Percentiles rank a stretch among this genome's conserved stretches.
phyloP scores from a whole-genome alignment of 2,797 vertebrate genomes.

The Brachyalestes nurse region DNA sequence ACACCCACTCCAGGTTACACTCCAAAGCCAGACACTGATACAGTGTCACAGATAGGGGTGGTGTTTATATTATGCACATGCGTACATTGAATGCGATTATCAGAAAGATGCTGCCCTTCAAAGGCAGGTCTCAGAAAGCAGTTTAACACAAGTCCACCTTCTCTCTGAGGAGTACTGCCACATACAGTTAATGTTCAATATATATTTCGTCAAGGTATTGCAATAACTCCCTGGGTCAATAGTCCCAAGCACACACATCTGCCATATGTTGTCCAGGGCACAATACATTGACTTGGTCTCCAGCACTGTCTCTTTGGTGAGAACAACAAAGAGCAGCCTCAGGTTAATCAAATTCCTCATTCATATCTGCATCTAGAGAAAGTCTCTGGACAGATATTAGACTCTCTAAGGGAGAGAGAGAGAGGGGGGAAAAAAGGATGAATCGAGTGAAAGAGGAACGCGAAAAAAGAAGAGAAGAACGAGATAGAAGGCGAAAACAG shows the following conservation, averaged over 20 bases:
- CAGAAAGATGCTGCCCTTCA: constrained; percentile 25
- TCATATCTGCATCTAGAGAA: constrained; percentile 43
- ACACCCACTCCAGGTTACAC: background rate
- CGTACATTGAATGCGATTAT: constrained; percentile 11
- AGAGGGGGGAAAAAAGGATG: background rate
- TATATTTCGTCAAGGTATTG: constrained; percentile 39
- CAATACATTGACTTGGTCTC: constrained; percentile 11
- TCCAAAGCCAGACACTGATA: background rate
- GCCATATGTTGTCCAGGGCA: constrained; percentile 29
- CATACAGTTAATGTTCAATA: constrained; percentile 40
- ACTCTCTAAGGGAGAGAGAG: constrained; percentile 26
- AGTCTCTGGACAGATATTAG: constrained; percentile 43
- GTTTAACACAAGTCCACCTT: background rate
- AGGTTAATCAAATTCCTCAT: constrained; percentile 44
- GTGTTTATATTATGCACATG: constrained; percentile 29
- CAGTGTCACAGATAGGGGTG: background rate
- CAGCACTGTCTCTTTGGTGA: constrained; percentile 30
- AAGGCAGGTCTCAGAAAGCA: constrained; percentile 14
- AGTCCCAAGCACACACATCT: constrained; percentile 18
- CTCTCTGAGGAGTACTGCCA: constrained; percentile 1
- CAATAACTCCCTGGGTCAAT: constrained; percentile 37
- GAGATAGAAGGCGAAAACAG: constrained; percentile 47
- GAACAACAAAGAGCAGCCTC: constrained; percentile 28
- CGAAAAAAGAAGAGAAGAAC: constrained; percentile 6
- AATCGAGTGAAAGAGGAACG: background rate